Evolutionary conservation across 2,113 vertebrate genomes (phyloP).

Genomic region (Glaucomys volans): DNA sequence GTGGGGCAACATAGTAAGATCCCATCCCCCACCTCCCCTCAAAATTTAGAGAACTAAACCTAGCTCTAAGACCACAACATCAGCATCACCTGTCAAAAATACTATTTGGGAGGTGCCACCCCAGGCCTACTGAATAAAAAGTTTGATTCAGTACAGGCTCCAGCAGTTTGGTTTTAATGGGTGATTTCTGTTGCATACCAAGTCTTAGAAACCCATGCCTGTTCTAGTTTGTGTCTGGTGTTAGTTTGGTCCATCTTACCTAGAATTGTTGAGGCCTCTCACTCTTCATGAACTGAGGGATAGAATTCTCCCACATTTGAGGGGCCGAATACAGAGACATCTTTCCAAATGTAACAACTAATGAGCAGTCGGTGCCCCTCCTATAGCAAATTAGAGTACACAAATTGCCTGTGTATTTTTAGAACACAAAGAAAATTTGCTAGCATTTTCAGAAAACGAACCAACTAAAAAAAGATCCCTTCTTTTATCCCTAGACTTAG

Average conservation of each 20-base stretch:
- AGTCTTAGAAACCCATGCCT: neutral
- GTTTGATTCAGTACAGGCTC: neutral
- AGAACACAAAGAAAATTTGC: slow-evolving; percentile 30
- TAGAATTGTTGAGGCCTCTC: neutral
- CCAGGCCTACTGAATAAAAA: neutral
- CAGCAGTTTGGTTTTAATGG: neutral
- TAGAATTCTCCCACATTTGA: neutral
- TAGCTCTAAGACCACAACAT: too few relatives aligned
- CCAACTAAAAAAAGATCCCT: neutral
- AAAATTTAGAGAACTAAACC: neutral
- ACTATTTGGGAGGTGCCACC: too few relatives aligned
- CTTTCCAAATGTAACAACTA: slow-evolving; percentile 53
- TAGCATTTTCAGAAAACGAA: slow-evolving; percentile 32
- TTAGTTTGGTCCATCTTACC: neutral
- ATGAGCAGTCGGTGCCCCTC: neutral
- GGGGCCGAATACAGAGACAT: neutral
- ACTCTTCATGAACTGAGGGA: neutral
- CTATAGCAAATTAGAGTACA: neutral
- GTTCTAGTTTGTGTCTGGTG: neutral
- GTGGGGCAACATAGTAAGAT: too few relatives aligned
- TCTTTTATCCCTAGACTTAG: slow-evolving; percentile 47
- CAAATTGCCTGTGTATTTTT: slow-evolving; percentile 45
- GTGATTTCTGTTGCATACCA: neutral
- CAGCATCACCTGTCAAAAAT: neutral
- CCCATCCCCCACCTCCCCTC: too few relatives aligned